A percentile compares a stretch with the other conserved stretches of the same genome.
Conservation (phyloP, 2,888 invertebrate species). For the Nudaria mundana region DNA sequence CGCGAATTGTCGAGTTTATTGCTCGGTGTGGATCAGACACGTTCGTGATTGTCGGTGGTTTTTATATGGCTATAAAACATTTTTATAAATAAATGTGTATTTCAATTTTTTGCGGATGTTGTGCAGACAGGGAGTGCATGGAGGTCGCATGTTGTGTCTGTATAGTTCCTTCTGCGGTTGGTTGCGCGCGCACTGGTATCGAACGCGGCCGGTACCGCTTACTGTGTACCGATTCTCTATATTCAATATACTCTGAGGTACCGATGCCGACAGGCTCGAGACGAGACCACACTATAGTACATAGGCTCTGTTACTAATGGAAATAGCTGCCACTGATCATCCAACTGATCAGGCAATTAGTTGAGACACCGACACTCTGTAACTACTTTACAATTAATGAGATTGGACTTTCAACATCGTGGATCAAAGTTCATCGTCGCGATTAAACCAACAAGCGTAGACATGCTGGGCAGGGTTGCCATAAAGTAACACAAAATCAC, state of each 20-base stretch:
- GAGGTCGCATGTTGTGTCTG: constrained; percentile 19
- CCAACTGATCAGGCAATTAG: neutral
- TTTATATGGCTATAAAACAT: constrained; percentile 30
- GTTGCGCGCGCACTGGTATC: constrained; percentile 68
- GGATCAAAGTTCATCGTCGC: too few species aligned
- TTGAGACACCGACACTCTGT: too few species aligned
- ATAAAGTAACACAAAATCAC: too few species aligned
- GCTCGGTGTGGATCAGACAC: constrained; percentile 31
- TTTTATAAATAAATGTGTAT: constrained; percentile 16
- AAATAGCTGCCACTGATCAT: constrained; percentile 1
- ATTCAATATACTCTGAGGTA: too few species aligned
- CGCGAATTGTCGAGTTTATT: constrained; percentile 29
- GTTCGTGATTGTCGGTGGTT: constrained; percentile 30
- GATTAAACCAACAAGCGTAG: too few species aligned
- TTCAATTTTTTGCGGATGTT: constrained; percentile 10
- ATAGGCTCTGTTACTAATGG: constrained; percentile 10
- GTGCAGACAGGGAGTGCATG: constrained; percentile 15
- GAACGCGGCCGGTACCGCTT: constrained; percentile 40
- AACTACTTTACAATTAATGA: too few species aligned
- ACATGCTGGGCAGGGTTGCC: too few species aligned
- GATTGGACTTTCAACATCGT: too few species aligned
- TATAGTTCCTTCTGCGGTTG: constrained; percentile 37
- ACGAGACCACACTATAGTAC: constrained; percentile 11
- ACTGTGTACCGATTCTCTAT: too few species aligned
- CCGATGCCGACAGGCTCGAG: constrained; percentile 18